Base-by-base conservation (phyloP, 2,797 vertebrate species). In the Aeoliscus strigatus region DNA sequence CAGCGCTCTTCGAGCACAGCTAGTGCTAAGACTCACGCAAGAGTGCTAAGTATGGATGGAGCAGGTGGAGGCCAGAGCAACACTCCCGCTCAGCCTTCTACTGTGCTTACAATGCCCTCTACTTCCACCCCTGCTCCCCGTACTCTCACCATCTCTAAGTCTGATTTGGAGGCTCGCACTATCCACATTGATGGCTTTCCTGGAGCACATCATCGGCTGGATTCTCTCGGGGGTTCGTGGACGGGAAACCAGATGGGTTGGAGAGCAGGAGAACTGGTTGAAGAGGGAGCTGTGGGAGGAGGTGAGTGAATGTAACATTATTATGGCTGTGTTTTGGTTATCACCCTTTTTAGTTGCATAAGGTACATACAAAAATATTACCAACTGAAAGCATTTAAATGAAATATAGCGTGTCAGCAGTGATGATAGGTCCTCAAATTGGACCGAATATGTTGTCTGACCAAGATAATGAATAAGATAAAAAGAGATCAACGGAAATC, bases 11-110 rank as follows among this genome's bases (percentile, higher is more conserved):
- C 92, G 16, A 94, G 93, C 77, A 90, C 91, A 0, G 92, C 91
- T 11, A 93, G 93, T 30, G 93, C 91, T 32, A 94, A 94, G 85
- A 93, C 93, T 9, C 93, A 94, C 1, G 93, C 93, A 2, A 82
- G 92, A 27, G 91, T 94, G 66, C 83, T 94, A 27, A 93, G 92
- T 76, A 92, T 93, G 92, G 92, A 94, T 0, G 91, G 90, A 10
- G 87, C 86, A 8, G 88, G 88, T 2, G 87, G 84, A 34, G 64
- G 77, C 48, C 86, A 89, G 68, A 75, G 56, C 61, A 80, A 60
- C 64, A 66, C 45, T 12, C 82, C 34, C 12, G 73, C 64, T 24
- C 51, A 79, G 58, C 69, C 85, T 9, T 70, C 87, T 5, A 63
- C 80, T 21, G 31, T 82, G 47, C 65, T 85, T 8, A 59, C 85